These are phyloP conservation scores for Dunckerocampus dactyliophorus DNA, from an alignment of 2,113 vertebrate genomes.

Conservation along the genomic window DNA sequence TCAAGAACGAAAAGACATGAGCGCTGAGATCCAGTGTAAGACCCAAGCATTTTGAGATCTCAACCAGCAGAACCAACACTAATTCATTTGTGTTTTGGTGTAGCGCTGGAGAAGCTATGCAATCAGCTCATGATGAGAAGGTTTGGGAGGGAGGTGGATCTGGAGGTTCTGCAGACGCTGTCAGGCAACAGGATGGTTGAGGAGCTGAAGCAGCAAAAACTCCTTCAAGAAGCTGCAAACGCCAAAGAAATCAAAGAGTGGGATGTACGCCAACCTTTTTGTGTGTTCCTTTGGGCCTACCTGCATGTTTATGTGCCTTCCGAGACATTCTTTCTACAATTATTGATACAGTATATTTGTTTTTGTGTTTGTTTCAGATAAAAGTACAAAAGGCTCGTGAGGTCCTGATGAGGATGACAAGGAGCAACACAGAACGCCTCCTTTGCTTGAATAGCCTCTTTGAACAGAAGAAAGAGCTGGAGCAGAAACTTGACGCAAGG, in stretches of 20 bases:
- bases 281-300: constrained; percentile 1
- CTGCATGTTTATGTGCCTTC: background rate
- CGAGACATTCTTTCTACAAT: background rate
- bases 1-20: constrained; percentile 77
- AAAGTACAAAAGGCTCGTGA: constrained; percentile 68
- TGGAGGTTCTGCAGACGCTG: constrained; percentile 82
- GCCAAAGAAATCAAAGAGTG: constrained; percentile 73
- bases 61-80: background rate
- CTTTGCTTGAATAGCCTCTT: constrained; percentile 67
- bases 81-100: constrained; percentile 11
- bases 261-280: constrained; percentile 74
- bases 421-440: constrained; percentile 75
- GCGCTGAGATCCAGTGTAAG: constrained; percentile 69
- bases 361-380: constrained; percentile 55
- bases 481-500: constrained; percentile 68
- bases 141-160: constrained; percentile 82
- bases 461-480: constrained; percentile 74
- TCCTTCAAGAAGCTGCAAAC: constrained; percentile 65
- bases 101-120: constrained; percentile 79
- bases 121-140: constrained; percentile 81
- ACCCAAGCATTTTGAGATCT: background rate
- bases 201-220: constrained; percentile 79
- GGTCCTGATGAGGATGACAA: constrained; percentile 72
- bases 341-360: background rate
- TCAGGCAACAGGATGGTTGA: constrained; percentile 78